These are phyloP conservation scores for Scyliorhinus canicula DNA, from an alignment of 2,797 vertebrate genomes.

Conservation along the genomic window DNA sequence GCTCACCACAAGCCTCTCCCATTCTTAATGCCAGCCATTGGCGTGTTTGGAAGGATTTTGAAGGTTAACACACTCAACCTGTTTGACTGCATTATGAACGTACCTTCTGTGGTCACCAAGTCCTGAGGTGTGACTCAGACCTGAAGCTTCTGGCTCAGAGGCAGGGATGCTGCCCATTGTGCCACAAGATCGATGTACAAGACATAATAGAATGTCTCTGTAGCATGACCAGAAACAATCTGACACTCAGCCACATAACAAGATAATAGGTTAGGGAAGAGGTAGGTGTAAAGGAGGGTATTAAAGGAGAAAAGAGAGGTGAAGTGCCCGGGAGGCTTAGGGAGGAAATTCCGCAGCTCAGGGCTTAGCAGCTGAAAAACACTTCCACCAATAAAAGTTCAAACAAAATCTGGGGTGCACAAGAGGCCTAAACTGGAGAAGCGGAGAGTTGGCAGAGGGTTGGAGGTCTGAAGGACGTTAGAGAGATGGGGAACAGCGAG, in stretches of 20 bases:
- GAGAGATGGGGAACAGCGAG: background rate
- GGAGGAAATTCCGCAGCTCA: background rate
- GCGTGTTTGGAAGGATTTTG: too few species aligned
- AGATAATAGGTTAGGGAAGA: background rate
- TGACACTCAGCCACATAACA: background rate
- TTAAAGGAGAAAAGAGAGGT: background rate
- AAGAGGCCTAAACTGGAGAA: background rate
- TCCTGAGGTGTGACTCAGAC: too few species aligned
- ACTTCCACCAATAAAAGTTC: background rate
- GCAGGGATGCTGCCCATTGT: too few species aligned
- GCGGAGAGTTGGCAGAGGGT: background rate
- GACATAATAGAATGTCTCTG: background rate
- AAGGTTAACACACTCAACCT: too few species aligned
- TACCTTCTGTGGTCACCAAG: too few species aligned
- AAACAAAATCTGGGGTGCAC: background rate
- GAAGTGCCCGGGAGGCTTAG: background rate
- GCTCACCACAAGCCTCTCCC: too few species aligned
- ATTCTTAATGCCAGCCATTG: too few species aligned
- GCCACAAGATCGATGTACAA: too few species aligned
- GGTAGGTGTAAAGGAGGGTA: background rate
- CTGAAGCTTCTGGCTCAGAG: too few species aligned
- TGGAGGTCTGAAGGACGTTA: background rate
- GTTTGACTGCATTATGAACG: too few species aligned
- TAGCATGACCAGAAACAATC: background rate
- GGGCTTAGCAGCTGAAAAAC: background rate